phyloP scores from a whole-genome alignment of 2,888 invertebrate genomes.

The Thysanoteuthis rhombus region DNA sequence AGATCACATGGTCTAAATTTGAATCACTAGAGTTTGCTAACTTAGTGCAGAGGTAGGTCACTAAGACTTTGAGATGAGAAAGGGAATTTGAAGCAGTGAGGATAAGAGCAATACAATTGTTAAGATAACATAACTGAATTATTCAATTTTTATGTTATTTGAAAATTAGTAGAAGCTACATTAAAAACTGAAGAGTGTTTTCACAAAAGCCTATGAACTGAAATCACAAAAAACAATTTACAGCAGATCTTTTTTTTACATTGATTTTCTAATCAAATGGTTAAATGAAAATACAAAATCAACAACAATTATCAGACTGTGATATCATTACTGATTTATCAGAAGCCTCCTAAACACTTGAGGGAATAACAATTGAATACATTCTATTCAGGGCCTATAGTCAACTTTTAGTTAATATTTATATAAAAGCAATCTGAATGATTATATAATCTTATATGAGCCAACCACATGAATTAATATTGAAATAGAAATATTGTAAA shows the following conservation, averaged over 20 bases:
- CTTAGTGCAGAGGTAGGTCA: too few relatives aligned
- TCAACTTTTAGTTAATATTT: not conserved
- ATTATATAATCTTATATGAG: too few relatives aligned
- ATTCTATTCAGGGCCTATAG: not conserved
- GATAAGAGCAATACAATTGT: not conserved
- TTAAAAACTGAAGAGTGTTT: too few relatives aligned
- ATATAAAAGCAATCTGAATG: not conserved
- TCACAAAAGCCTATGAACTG: not conserved
- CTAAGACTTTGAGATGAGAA: too few relatives aligned
- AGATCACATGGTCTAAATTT: not conserved
- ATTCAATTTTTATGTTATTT: not conserved
- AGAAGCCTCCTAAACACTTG: not conserved
- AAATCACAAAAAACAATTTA: not conserved
- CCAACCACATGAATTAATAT: not conserved
- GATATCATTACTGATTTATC: not conserved
- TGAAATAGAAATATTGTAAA: not conserved
- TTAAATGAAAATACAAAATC: not conserved
- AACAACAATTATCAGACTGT: not conserved
- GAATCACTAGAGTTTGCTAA: not conserved
- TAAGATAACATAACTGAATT: not conserved
- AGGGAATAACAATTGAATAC: not conserved
- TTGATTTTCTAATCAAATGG: not conserved
- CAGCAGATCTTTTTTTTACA: not conserved
- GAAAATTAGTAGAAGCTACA: not conserved
- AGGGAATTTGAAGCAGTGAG: too few relatives aligned